Evolutionary conservation across 37 sponge, comb jelly and placozoan genomes (phyloP), one percentile per base, ranked within the genome.

Genomic region (Halichondria panicea): DNA sequence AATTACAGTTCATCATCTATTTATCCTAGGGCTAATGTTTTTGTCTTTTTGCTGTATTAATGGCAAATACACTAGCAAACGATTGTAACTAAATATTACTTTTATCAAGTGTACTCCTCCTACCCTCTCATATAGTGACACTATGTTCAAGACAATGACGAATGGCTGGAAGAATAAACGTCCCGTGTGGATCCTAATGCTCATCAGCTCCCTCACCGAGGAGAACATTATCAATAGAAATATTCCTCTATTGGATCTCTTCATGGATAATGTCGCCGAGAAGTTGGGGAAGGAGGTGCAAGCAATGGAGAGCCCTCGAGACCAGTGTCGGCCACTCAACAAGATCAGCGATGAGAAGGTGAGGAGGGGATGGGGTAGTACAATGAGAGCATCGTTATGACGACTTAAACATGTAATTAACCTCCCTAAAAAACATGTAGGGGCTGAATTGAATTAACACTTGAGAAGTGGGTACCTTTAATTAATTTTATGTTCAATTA

Each of bases 261-360:
- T 88, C 62, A 60, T 88, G 13, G 71, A 66, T 0, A 71, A 55
- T 39, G 89, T 74, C 18, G 83, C 89, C 0, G 37, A 28, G 24
- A 56, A 70, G 1, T 1, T 88, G 74, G 84, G 79, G 9, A 88
- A 82, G 63, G 40, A 73, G 27, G 79, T 88, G n/a, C 31, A 81
- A 27, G 78, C 73, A 8, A n/a, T 88, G 22, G 89, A 88, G 34
- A 44, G 25, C 13, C 72, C 57, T 4, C 18, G 52, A 3, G 89
- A 88, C 31, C 89, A 88, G 22, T 82, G 83, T 37, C 15, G 61
- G 19, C 84, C 84, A 24, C 57, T 83, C 32, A 88, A 88, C 42
- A 63, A 21, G 37, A 74, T 88, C 22, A 40, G 59, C 5, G 60
- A 37, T 22, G 24, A 60, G 28, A 59, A 74, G 74, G 74, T 74